Evolutionary conservation across 2,797 vertebrate genomes (phyloP).

Genomic region (Hirundo rustica): DNA sequence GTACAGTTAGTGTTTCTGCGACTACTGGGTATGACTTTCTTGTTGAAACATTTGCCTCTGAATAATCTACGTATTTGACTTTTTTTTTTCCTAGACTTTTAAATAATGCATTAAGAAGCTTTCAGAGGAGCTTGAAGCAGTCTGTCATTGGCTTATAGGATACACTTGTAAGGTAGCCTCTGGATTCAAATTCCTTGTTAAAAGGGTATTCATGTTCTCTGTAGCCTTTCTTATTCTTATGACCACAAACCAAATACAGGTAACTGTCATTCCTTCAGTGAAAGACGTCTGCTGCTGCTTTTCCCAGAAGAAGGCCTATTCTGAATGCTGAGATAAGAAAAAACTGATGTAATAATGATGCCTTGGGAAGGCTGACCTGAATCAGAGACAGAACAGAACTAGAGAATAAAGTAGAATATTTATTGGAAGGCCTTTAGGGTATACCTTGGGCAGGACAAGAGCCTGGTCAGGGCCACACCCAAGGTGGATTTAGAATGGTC

Average conservation of each 20-base stretch:
- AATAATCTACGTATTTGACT: not conserved
- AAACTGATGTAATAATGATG: not conserved
- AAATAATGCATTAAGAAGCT: not conserved
- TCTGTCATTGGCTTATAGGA: not conserved
- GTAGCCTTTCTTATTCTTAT: not conserved
- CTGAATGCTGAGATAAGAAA: not conserved
- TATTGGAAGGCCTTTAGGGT: not conserved
- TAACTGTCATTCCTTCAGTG: not conserved
- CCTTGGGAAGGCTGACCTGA: not conserved
- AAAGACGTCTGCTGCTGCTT: not conserved
- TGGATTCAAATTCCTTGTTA: not conserved
- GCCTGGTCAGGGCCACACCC: not conserved
- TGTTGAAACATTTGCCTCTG: not conserved
- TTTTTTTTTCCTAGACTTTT: not conserved
- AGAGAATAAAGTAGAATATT: not conserved
- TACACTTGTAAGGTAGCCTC: not conserved
- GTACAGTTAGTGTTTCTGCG: conserved; percentile 78
- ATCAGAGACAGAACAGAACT: not conserved
- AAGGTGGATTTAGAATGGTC: not conserved
- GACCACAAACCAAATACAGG: not conserved
- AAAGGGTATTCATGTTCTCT: not conserved
- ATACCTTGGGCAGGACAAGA: not conserved
- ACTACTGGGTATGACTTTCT: conserved; percentile 73
- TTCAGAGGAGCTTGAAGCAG: not conserved
- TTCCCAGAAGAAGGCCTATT: not conserved